phyloP scores from a whole-genome alignment of 2,888 invertebrate genomes.

The Deilephila elpenor region DNA sequence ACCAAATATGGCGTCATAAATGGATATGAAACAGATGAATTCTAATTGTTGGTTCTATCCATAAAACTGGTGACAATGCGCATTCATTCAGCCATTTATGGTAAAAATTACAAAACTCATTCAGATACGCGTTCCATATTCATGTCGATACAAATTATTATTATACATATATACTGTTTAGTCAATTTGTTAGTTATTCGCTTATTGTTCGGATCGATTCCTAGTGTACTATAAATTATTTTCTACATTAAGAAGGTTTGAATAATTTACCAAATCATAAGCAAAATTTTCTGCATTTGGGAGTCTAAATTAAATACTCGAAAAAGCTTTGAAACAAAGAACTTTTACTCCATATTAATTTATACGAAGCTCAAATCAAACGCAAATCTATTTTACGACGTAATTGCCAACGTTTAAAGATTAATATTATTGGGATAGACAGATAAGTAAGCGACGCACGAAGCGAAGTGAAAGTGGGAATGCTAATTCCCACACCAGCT shows the following conservation, averaged over 20 bases:
- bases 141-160: slow-evolving; percentile 4
- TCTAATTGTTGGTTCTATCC: slow-evolving; percentile 10
- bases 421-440: neutral
- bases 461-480: slow-evolving; percentile 18
- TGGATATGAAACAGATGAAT: slow-evolving; percentile 22
- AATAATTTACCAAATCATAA: no score
- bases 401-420: neutral
- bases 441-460: slow-evolving; percentile 15
- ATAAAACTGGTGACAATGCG: slow-evolving; percentile 7
- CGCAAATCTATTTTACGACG: neutral
- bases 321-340: no score
- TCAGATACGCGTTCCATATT: neutral
- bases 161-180: no score
- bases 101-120: neutral
- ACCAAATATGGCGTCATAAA: slow-evolving; percentile 18
- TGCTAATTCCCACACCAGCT: slow-evolving; percentile 22
- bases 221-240: no score
- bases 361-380: neutral
- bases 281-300: no score
- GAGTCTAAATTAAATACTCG: no score
- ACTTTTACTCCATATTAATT: no score
- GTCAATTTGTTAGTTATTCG: neutral
- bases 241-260: no score
- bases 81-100: slow-evolving; percentile 16
- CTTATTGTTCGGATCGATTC: neutral